Evolutionary conservation across 2,113 vertebrate genomes (phyloP).

Genomic region (Gymnocephalus cernua): DNA sequence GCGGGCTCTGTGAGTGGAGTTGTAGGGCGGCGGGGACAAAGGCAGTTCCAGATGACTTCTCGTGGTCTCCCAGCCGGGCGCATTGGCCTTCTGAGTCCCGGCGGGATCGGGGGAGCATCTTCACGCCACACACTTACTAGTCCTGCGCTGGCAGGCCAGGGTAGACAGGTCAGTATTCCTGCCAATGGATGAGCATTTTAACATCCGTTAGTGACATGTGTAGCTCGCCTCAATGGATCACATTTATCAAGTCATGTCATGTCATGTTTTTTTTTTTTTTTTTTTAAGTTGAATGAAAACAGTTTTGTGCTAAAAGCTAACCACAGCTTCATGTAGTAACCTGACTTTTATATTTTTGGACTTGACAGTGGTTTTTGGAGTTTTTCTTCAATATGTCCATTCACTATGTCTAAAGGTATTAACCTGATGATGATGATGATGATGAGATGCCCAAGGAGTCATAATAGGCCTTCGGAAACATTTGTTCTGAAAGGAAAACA

Average conservation of each 20-base stretch:
- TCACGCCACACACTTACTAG: conserved; percentile 91
- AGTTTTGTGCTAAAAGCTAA: background rate
- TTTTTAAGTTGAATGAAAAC: background rate
- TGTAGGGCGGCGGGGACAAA: conserved; percentile 88
- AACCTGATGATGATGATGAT: too few species aligned
- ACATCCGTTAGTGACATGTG: background rate
- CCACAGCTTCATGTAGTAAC: background rate
- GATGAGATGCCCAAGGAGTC: background rate
- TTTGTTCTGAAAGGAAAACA: conserved; percentile 11
- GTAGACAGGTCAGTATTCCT: conserved; percentile 88
- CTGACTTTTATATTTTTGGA: background rate
- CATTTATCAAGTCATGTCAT: background rate
- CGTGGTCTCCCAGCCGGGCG: conserved; percentile 88
- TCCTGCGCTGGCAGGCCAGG: conserved; percentile 88
- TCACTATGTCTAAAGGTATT: background rate
- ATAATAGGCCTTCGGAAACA: background rate
- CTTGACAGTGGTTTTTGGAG: too few species aligned
- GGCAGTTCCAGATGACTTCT: conserved; percentile 91
- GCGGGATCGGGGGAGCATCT: conserved; percentile 88
- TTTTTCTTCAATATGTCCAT: background rate
- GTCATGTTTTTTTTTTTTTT: background rate
- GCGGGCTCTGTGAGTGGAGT: conserved; percentile 95
- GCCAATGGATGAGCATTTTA: background rate
- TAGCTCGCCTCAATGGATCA: background rate
- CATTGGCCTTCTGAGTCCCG: conserved; percentile 89